Evolutionary conservation across 1,140 invertebrate species (phyloP).

Genomic region (Caenorhabditis brenneri): DNA sequence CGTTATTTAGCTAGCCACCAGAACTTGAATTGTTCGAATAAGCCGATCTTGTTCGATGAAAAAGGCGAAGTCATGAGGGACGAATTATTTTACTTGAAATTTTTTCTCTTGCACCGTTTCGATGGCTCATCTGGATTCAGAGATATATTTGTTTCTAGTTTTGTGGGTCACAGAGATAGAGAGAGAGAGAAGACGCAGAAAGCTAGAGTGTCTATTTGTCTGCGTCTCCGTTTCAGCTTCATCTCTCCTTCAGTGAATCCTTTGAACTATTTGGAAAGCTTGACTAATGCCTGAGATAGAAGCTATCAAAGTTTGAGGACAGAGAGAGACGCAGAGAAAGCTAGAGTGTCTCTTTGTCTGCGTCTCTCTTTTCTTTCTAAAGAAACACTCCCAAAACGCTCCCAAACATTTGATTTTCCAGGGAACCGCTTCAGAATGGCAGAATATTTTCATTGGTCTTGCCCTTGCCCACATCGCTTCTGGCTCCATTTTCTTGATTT

Average conservation of each 20-base stretch:
- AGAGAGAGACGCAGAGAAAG: no score
- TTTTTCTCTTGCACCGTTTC: no score
- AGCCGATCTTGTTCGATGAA: no score
- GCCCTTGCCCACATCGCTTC: not conserved
- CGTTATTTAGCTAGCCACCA: no score
- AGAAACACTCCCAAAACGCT: no score
- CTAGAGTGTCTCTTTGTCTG: no score
- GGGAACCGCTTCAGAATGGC: slow-evolving; percentile 1
- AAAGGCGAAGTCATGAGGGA: not conserved
- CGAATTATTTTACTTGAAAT: not conserved
- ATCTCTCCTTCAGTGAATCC: not conserved
- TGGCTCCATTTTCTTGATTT: slow-evolving; percentile 5
- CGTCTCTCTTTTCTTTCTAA: no score
- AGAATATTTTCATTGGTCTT: not conserved
- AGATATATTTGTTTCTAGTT: not conserved
- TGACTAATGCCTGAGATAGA: no score
- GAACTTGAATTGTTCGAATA: not conserved
- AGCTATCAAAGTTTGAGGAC: not conserved
- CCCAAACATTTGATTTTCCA: not conserved
- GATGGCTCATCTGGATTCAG: not conserved
- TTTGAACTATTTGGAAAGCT: no score
- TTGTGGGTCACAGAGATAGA: no score
- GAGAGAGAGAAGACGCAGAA: no score
- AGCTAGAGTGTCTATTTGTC: not conserved
- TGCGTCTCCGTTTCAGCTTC: not conserved